Evolutionary conservation across 2,797 vertebrate genomes (phyloP).

Genomic region (Gambelia wislizenii): DNA sequence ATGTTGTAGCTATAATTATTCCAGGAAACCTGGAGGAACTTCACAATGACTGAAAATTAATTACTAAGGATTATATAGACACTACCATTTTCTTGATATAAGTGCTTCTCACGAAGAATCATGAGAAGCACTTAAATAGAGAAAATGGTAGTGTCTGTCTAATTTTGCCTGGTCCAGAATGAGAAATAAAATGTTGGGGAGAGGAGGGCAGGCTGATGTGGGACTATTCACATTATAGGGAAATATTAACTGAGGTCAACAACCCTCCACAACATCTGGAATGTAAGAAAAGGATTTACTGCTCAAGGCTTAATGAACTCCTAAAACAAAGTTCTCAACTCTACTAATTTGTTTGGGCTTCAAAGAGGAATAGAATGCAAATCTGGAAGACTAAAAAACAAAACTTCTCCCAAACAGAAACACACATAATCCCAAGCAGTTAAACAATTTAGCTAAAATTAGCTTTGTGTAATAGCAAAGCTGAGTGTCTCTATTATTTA

Average conservation of each 20-base stretch:
- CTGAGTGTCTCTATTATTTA: constrained; percentile 50
- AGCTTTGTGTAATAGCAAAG: constrained; percentile 59
- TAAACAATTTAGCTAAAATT: constrained; percentile 69
- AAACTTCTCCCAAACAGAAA: constrained; percentile 70
- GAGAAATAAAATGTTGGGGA: not conserved
- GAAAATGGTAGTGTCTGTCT: too few species aligned
- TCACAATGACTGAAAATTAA: not conserved
- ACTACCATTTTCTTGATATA: constrained; percentile 10
- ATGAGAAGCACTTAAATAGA: too few species aligned
- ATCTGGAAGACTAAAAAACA: constrained; percentile 71
- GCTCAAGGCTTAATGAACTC: constrained; percentile 90
- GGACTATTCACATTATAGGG: constrained; percentile 70
- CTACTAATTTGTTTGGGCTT: constrained; percentile 92
- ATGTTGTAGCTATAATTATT: constrained; percentile 2
- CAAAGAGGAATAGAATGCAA: constrained; percentile 76
- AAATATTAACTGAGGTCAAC: constrained; percentile 82
- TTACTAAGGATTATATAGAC: not conserved
- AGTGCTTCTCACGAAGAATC: too few species aligned
- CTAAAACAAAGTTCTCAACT: constrained; percentile 87
- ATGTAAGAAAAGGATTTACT: constrained; percentile 81
- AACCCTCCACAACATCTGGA: constrained; percentile 89
- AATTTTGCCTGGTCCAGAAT: constrained; percentile 27
- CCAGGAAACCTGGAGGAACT: not conserved
- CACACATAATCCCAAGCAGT: constrained; percentile 18
- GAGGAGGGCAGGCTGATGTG: constrained; percentile 38